A percentile compares a stretch with the other conserved stretches of the same genome.
phyloP scores from a whole-genome alignment of 92 coral and sea anemone species.

The Epizoanthus scotinus region DNA sequence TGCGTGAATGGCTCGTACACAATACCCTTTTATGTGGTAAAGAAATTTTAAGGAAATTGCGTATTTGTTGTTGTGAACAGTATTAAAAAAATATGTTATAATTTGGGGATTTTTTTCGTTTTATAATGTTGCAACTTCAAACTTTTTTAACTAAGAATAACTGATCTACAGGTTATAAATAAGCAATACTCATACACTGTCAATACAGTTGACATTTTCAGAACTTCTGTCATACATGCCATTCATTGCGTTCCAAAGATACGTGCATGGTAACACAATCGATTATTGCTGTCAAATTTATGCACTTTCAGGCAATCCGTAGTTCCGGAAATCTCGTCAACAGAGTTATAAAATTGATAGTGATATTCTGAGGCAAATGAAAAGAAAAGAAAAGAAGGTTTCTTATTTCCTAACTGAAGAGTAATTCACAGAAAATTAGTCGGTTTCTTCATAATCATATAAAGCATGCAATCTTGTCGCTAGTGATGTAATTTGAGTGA shows the following conservation, averaged over 20 bases:
- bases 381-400: too few species aligned
- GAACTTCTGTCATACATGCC: slow-evolving; percentile 6
- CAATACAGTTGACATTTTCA: not conserved
- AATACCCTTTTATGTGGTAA: slow-evolving; percentile 1
- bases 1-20: slow-evolving; percentile 3
- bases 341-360: not conserved
- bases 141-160: too few species aligned
- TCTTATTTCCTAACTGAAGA: too few species aligned
- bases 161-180: too few species aligned
- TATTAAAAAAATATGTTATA: too few species aligned
- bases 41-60: not conserved
- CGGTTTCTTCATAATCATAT: too few species aligned
- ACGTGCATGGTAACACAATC: slow-evolving; percentile 30
- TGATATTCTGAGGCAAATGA: not conserved
- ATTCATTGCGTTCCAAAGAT: slow-evolving; percentile 37
- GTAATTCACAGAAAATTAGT: too few species aligned
- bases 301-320: slow-evolving; percentile 22
- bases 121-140: too few species aligned
- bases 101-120: too few species aligned
- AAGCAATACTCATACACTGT: too few species aligned
- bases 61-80: not conserved
- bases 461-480: not conserved
- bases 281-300: slow-evolving; percentile 32
- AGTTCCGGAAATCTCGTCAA: slow-evolving; percentile 16
- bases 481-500: not conserved